Conservation (phyloP, 1,140 invertebrate genomes). For the Saccostrea echinata region DNA sequence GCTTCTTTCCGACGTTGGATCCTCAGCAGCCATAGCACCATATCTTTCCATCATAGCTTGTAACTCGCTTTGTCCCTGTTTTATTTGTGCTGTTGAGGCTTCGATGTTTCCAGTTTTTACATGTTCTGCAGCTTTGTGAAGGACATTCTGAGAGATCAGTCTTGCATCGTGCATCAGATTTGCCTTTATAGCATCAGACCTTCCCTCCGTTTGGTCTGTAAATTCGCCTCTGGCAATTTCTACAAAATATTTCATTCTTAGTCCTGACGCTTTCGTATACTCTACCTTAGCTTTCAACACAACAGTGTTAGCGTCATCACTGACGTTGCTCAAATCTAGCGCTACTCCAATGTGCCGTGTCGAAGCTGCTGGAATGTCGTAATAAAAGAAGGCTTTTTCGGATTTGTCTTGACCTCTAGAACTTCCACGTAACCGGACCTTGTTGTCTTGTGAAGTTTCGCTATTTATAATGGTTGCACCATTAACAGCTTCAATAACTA, state of each 20-base stretch:
- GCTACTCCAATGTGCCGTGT: constrained; percentile 64
- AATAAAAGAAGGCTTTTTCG: constrained; percentile 65
- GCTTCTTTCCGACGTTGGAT: neutral
- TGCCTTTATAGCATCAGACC: constrained; percentile 50
- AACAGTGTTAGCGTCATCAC: constrained; percentile 47
- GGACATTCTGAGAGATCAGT: constrained; percentile 55
- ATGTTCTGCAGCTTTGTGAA: constrained; percentile 60
- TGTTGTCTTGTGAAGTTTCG: constrained; percentile 66
- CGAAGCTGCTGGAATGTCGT: constrained; percentile 66
- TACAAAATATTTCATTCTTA: constrained; percentile 55
- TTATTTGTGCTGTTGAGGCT: constrained; percentile 47
- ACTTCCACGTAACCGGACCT: constrained; percentile 54
- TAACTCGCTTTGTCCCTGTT: constrained; percentile 60
- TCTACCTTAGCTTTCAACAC: constrained; percentile 60
- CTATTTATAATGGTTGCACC: constrained; percentile 59
- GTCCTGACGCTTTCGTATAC: constrained; percentile 60
- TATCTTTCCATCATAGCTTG: constrained; percentile 55
- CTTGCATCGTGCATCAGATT: constrained; percentile 64
- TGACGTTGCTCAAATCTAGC: constrained; percentile 40
- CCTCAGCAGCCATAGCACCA: constrained; percentile 48
- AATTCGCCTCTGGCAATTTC: constrained; percentile 58
- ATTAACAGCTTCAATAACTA: constrained; percentile 57
- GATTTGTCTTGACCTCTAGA: neutral
- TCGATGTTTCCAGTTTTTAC: constrained; percentile 51
- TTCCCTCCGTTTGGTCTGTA: neutral